phyloP scores from a whole-genome alignment of 2,113 vertebrate genomes.

The Oreochromis tanganicae region DNA sequence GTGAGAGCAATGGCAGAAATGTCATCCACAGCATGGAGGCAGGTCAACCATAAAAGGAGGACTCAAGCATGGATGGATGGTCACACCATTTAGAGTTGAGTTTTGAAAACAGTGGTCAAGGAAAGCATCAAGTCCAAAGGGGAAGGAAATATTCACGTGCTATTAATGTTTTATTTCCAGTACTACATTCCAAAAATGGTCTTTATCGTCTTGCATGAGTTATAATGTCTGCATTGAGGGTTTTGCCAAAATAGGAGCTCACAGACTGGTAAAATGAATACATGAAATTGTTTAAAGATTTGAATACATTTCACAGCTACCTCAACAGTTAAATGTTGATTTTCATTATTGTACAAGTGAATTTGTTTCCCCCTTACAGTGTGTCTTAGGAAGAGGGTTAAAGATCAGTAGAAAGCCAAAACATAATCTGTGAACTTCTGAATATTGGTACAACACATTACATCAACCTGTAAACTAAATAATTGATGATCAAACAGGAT shows the following conservation, averaged over 20 bases:
- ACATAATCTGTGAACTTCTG: background rate
- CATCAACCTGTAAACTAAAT: background rate
- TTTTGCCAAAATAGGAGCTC: background rate
- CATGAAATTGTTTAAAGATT: background rate
- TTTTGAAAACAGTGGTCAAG: background rate
- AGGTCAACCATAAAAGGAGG: slow-evolving; percentile 32
- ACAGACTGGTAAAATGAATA: background rate
- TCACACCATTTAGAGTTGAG: background rate
- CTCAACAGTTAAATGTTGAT: background rate
- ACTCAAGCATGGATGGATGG: background rate
- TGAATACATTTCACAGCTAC: background rate
- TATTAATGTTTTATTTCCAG: background rate
- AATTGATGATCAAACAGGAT: background rate
- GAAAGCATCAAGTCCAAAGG: background rate
- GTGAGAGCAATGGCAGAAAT: background rate
- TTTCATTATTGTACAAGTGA: background rate
- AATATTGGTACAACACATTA: background rate
- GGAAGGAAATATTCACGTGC: background rate
- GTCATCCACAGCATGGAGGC: background rate
- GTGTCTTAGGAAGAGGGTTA: background rate
- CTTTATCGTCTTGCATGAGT: background rate
- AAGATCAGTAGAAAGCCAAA: background rate
- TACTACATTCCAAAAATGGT: background rate
- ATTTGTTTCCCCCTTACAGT: background rate
- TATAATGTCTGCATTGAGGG: background rate